phyloP scores from a whole-genome alignment of 2,888 invertebrate species.

The Gandaritis pyraliata region DNA sequence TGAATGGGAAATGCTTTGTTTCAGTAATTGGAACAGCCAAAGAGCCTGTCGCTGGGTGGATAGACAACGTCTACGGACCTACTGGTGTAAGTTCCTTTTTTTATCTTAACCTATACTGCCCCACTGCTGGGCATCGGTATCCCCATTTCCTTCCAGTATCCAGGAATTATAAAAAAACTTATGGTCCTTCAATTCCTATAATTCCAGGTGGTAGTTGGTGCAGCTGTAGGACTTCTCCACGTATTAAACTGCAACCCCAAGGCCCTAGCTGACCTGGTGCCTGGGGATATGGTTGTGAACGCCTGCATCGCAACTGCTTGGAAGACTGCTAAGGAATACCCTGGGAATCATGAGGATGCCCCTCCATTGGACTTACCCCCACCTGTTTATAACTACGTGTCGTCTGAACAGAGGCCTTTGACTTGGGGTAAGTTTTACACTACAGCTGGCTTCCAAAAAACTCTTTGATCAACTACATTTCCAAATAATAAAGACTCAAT shows the following conservation, averaged over 20 bases:
- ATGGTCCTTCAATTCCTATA: background rate
- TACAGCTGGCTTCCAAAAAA: too few species aligned
- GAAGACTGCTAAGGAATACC: conserved; percentile 76
- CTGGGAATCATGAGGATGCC: conserved; percentile 67
- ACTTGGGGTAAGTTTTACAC: conserved; percentile 85
- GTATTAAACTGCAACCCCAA: conserved; percentile 87
- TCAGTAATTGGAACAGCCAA: conserved; percentile 81
- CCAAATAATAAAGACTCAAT: too few species aligned
- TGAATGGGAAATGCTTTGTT: conserved; percentile 41
- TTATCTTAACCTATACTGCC: background rate
- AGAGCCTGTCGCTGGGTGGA: conserved; percentile 88
- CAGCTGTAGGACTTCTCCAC: conserved; percentile 89
- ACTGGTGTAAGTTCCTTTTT: conserved; percentile 76
- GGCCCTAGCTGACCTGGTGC: conserved; percentile 89
- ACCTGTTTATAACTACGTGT: conserved; percentile 93
- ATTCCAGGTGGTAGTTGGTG: conserved; percentile 82
- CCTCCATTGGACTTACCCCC: conserved; percentile 66
- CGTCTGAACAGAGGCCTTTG: conserved; percentile 90
- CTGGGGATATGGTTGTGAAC: conserved; percentile 91
- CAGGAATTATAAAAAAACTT: too few species aligned
- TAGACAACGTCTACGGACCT: conserved; percentile 90
- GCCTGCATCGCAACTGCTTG: conserved; percentile 88
- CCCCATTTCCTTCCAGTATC: too few species aligned
- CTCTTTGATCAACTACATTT: too few species aligned
- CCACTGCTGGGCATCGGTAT: too few species aligned